These are phyloP conservation scores for Phalloptychus januarius DNA, from an alignment of 2,797 vertebrate species.

Conservation along the genomic window DNA sequence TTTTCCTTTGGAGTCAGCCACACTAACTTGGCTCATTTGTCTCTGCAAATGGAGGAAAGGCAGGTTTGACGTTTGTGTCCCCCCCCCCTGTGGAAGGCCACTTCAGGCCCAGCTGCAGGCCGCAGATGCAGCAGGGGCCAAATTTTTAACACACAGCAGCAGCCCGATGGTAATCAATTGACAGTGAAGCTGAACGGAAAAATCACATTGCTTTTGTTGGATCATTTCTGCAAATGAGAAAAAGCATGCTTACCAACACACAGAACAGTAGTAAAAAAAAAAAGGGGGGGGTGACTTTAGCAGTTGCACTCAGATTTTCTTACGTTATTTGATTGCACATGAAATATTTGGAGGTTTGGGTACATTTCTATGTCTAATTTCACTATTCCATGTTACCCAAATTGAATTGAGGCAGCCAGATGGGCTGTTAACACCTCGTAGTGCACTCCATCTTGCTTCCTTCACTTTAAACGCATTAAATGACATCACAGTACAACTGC, in stretches of 20 bases:
- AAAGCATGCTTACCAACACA: slow-evolving; percentile 15
- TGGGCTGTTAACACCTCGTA: slow-evolving; percentile 48
- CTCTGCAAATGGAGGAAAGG: slow-evolving; percentile 40
- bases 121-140: slow-evolving; percentile 10
- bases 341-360: slow-evolving; percentile 17
- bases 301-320: no score
- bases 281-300: neutral
- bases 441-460: slow-evolving; percentile 10
- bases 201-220: slow-evolving; percentile 3
- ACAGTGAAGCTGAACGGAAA: slow-evolving; percentile 11
- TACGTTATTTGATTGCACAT: slow-evolving; percentile 16
- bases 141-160: slow-evolving; percentile 11
- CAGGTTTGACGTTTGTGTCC: slow-evolving; percentile 46
- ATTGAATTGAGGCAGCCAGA: slow-evolving; percentile 39
- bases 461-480: neutral
- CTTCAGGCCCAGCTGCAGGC: slow-evolving; percentile 38
- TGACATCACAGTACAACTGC: neutral
- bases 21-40: slow-evolving; percentile 62
- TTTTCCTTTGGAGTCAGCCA: slow-evolving; percentile 56
- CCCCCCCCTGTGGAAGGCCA: slow-evolving; percentile 34
- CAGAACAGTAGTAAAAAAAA: neutral
- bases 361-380: neutral
- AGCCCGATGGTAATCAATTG: slow-evolving; percentile 17
- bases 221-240: slow-evolving; percentile 20
- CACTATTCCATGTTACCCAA: slow-evolving; percentile 44